phyloP scores from a whole-genome alignment of 1,140 invertebrate genomes.

The Drosophila santomea region DNA sequence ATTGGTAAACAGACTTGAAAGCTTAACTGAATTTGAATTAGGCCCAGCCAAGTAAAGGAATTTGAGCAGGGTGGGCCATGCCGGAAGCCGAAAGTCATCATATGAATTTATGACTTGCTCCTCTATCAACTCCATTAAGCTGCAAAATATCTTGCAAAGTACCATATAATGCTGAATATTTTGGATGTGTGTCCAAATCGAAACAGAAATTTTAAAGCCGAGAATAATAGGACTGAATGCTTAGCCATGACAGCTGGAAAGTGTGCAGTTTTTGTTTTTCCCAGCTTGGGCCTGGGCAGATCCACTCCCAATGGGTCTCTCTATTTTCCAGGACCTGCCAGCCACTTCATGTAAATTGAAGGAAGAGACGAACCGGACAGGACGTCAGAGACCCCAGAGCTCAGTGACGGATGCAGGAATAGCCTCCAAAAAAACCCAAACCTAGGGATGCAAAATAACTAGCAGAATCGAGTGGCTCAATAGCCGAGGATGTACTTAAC shows the following conservation, averaged over 20 bases:
- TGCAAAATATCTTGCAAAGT: not conserved
- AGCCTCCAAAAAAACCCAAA: constrained; percentile 18
- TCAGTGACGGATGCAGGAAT: constrained; percentile 52
- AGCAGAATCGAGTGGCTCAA: constrained; percentile 35
- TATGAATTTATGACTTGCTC: constrained; percentile 11
- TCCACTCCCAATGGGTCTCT: constrained; percentile 1
- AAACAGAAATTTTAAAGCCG: not conserved
- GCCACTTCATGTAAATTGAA: constrained; percentile 55
- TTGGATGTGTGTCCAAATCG: not conserved
- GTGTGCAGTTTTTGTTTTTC: constrained; percentile 15
- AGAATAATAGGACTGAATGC: not conserved
- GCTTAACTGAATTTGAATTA: constrained; percentile 32
- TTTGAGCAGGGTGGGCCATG: no score
- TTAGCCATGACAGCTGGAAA: constrained; percentile 20
- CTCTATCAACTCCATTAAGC: not conserved
- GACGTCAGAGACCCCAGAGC: constrained; percentile 32
- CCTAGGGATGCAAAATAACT: constrained; percentile 30
- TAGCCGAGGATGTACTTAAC: constrained; percentile 63
- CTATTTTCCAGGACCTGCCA: constrained; percentile 13
- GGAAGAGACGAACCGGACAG: constrained; percentile 45
- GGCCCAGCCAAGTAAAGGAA: constrained; percentile 8
- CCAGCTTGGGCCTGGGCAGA: not conserved
- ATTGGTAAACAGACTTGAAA: constrained; percentile 3
- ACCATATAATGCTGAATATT: not conserved
- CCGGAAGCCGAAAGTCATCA: constrained; percentile 1